A percentile compares a stretch with the other conserved stretches of the same genome.
phyloP scores from a whole-genome alignment of 2,113 vertebrate species.

The Emydocephalus ijimae region DNA sequence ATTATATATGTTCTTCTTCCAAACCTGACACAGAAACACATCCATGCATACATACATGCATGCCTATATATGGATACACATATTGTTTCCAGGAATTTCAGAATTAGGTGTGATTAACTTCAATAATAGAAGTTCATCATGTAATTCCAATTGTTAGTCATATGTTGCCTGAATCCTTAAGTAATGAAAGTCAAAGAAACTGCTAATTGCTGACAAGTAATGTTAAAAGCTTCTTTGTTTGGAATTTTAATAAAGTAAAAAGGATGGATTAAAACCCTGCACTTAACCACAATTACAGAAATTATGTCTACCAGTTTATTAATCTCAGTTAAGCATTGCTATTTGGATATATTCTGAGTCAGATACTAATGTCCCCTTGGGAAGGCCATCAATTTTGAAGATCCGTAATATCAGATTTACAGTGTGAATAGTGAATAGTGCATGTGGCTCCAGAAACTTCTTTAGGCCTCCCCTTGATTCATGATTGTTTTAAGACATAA shows the following conservation, averaged over 20 bases:
- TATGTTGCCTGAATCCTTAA: slow-evolving; percentile 27
- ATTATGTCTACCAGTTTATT: neutral
- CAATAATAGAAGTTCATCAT: neutral
- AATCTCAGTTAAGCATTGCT: neutral
- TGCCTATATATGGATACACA: rapidly evolving
- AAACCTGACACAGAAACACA: neutral
- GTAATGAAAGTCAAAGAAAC: slow-evolving; percentile 36
- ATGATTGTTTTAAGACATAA: neutral
- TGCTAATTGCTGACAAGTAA: slow-evolving; percentile 11
- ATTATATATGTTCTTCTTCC: neutral
- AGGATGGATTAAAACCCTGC: neutral
- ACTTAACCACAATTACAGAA: neutral
- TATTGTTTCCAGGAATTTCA: neutral
- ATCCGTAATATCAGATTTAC: neutral
- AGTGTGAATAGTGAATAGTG: neutral
- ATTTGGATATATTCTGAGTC: neutral
- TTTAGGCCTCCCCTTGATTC: neutral
- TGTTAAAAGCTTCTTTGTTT: slow-evolving; percentile 3
- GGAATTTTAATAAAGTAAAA: slow-evolving; percentile 11
- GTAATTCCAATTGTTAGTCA: neutral
- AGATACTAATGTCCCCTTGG: neutral
- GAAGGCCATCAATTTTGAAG: neutral
- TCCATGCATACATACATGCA: neutral
- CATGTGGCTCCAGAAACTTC: neutral
- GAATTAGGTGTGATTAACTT: neutral